These are phyloP conservation scores for Trissolcus basalis DNA, from an alignment of 1,140 invertebrate species.

Conservation along the genomic window DNA sequence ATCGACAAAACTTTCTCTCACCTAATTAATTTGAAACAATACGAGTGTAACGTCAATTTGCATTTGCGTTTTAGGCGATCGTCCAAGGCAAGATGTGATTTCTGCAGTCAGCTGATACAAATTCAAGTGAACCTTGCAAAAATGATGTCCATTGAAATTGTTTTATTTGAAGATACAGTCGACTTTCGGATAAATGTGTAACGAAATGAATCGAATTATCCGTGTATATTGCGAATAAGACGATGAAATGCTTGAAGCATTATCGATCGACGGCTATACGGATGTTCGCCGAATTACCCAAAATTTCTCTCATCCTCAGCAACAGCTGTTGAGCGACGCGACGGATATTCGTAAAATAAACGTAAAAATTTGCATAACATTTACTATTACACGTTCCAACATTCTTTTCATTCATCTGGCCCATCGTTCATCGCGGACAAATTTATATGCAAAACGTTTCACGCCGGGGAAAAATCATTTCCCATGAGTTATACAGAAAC, in stretches of 20 bases:
- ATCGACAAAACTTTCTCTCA: conserved; percentile 19
- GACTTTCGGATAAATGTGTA: too few relatives aligned
- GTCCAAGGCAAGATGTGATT: too few relatives aligned
- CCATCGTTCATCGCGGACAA: conserved; percentile 22
- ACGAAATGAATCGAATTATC: too few relatives aligned
- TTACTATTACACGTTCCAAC: conserved; percentile 36
- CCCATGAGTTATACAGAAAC: conserved; percentile 10
- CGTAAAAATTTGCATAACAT: conserved; percentile 58
- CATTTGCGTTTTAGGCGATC: not conserved
- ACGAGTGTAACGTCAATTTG: not conserved
- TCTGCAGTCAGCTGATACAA: conserved; percentile 18
- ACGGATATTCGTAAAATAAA: conserved; percentile 60
- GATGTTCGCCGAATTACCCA: conserved; percentile 59
- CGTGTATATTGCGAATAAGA: conserved; percentile 38
- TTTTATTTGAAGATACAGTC: too few relatives aligned
- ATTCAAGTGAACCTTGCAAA: conserved; percentile 34
- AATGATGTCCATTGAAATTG: too few relatives aligned
- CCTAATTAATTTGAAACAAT: conserved; percentile 46
- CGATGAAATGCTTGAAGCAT: conserved; percentile 56
- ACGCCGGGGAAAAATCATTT: conserved; percentile 15
- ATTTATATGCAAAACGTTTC: conserved; percentile 30
- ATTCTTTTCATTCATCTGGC: conserved; percentile 45
- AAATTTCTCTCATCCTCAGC: conserved; percentile 55
- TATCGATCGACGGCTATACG: conserved; percentile 57
- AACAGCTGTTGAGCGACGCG: conserved; percentile 54